Evolutionary conservation across 2,113 vertebrate genomes (phyloP), one percentile per base, ranked within the genome.

Genomic region (Limnothrissa miodon): DNA sequence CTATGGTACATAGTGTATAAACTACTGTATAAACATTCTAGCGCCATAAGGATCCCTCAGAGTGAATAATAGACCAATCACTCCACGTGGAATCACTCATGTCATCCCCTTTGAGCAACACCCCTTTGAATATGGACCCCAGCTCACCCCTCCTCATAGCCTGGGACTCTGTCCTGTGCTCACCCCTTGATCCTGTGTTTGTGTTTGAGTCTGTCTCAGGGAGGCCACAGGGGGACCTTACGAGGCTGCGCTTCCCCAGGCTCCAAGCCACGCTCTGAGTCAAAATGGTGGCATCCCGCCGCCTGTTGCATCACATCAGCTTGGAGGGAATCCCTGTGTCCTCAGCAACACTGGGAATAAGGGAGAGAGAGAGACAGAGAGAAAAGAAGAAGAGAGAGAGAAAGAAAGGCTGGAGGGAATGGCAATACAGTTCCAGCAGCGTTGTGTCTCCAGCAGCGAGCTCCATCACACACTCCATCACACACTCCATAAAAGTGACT

Each of bases 261-360:
- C 36, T 86, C 23, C 2, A 80, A 53, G 82, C 85, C 81, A 53
- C 59, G 74, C 39, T 39, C 33, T 87, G 84, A 90, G 91, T 88
- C 82, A 59, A 82, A 89, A 78, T 86, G 86, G 83, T 48, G 80
- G 53, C 79, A 78, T 11, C 53, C 59, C 33, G 51, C 53, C 42
- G 42, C 45, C 45, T 3, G 19, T 51, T 25, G 51, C 74, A 39
- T 74, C 66, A 45, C 45, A 79, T 87, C 74, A 56, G 81, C 36
- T 83, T 89, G 82, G 84, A 86, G 19, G 11, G 9, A 48, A 87
- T 82, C 25, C 21, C 39, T 7, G 1, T 53, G 79, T 74, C 29
- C 33, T 19, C 29, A 8, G 15, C 33, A 4, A 17, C 66, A 74
- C 25, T 6, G n/a, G 10, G n/a, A 62, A 8, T 11, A 7, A 29